Base-by-base conservation (phyloP, 2,113 vertebrate genomes). In the Candoia aspera region DNA sequence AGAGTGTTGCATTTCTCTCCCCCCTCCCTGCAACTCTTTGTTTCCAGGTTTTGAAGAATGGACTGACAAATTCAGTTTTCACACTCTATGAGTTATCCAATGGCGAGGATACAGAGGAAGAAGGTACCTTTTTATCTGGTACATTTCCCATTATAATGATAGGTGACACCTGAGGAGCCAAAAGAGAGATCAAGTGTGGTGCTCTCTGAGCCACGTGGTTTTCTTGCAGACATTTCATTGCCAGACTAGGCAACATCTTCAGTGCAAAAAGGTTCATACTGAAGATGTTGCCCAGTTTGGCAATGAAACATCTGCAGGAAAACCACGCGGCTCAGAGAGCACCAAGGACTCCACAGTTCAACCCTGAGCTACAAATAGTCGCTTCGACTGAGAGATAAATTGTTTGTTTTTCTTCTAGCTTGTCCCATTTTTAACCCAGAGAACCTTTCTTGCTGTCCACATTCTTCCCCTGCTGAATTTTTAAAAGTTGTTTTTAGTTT, bases 21-120 rank as follows among this genome's bases (percentile, higher is more conserved):
- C 0, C 12, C 3, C 23, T 87, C 93, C 92, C 6, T 0, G 1
- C 26, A 4, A 17, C 79, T 92, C 91, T 1, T 0, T 91, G 4
- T 93, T 93, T 93, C 53, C 90, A 99, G 99, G 98, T 99, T 94
- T 98, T 98, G 2, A 99, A 94, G 97, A 99, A 98, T 0, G 99
- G 99, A 59, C 97, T 99, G 98, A 98, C 98, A 95, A 99, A 99
- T 96, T 98, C 99, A 0, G 99, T 99, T 55, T 99, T 99, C 95
- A 99, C 99, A 0, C 97, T 99, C 57, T 99, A 99, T 10, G 99
- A 99, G 42, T 94, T 99, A 90, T 96, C 97, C 86, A 99, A 98
- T 0, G 99, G 99, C 0, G 99, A 99, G 12, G 99, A 99, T 92
- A 99, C 99, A 0, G 98, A 98, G 93, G 97, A 97, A 0, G 99